phyloP scores from a whole-genome alignment of 2,797 vertebrate species.

The Neosalanx taihuensis region DNA sequence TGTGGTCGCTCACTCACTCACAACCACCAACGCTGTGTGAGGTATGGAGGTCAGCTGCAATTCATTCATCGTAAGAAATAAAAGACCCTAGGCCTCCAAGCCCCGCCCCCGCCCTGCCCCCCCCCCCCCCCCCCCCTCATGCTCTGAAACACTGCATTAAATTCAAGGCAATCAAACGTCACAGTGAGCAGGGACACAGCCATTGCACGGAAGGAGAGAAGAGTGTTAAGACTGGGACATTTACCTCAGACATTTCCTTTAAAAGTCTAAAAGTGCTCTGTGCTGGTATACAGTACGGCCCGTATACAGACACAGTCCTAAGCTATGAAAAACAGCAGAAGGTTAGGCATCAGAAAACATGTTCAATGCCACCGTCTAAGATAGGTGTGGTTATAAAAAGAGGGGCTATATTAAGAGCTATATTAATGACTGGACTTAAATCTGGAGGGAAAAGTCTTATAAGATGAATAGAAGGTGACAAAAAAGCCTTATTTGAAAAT shows the following conservation, averaged over 20 bases:
- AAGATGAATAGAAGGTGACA: not conserved
- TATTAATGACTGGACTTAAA: slow-evolving; percentile 74
- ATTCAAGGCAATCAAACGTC: slow-evolving; percentile 79
- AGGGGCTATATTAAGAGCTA: slow-evolving; percentile 49
- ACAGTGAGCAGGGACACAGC: slow-evolving; percentile 80
- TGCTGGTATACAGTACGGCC: slow-evolving; percentile 47
- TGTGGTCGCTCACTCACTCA: slow-evolving; percentile 91
- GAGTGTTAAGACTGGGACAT: slow-evolving; percentile 28
- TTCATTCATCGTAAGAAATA: slow-evolving; percentile 83
- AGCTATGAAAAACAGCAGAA: slow-evolving; percentile 40
- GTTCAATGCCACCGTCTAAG: slow-evolving; percentile 48
- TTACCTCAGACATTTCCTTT: slow-evolving; percentile 19
- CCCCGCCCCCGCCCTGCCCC: slow-evolving; percentile 88
- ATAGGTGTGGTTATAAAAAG: slow-evolving; percentile 14
- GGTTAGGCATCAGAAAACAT: slow-evolving; percentile 41
- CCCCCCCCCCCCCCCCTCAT: slow-evolving; percentile 82
- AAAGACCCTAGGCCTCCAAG: slow-evolving; percentile 90
- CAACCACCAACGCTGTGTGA: slow-evolving; percentile 99
- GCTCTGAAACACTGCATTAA: slow-evolving; percentile 87
- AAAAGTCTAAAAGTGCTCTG: slow-evolving; percentile 30
- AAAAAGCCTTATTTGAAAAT: slow-evolving; percentile 73
- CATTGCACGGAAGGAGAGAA: slow-evolving; percentile 53
- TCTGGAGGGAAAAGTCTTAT: slow-evolving; percentile 43
- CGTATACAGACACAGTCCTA: slow-evolving; percentile 52
- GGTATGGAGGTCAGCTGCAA: slow-evolving; percentile 99